Base-by-base conservation (phyloP, 2,797 vertebrate genomes). In the Tinamus major region DNA sequence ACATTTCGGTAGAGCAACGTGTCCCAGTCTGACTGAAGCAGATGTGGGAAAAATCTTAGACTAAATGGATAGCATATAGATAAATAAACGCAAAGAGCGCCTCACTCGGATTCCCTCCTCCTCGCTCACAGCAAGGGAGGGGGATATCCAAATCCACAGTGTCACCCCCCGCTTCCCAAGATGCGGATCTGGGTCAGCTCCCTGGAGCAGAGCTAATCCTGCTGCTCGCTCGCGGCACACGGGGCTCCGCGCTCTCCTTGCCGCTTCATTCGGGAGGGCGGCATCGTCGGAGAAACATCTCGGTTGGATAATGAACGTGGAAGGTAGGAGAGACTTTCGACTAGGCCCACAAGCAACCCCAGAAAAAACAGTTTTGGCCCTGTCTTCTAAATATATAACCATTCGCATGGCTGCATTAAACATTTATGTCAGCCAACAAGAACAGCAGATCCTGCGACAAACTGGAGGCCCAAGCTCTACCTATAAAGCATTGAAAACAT, bases 151-250 rank as follows among this genome's bases (percentile, higher is more conserved):
- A 39, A 44, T 48, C 74, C 77, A 78, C 75, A 58, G 23, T 61
- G 42, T 79, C 33, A 37, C 48, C 10, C 70, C 46, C 39, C 9
- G 46, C 49, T 13, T 29, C 69, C 6, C 0, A 37, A 92, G 84
- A 82, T 19, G 68, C 5, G 33, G 62, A 93, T 88, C 81, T 93
- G 86, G 74, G 91, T 85, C 86, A 92, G 89, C 72, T 35, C 68
- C 85, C 74, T 71, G 35, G 63, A 89, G 92, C 85, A 83, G 91
- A 83, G 93, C 92, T 85, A 83, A 96, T 79, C 68, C 79, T 56
- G 55, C 75, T 29, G 77, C 58, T 18, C 37, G 58, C 49, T 69
- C 2, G 0, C 16, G 29, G 79, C 84, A 79, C 42, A 55, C 24
- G 0, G 37, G 26, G 4, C 76, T 49, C 85, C 44, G 46, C 53